phyloP scores from a whole-genome alignment of 1,140 invertebrate genomes.

The Hypsibius dujardini region DNA sequence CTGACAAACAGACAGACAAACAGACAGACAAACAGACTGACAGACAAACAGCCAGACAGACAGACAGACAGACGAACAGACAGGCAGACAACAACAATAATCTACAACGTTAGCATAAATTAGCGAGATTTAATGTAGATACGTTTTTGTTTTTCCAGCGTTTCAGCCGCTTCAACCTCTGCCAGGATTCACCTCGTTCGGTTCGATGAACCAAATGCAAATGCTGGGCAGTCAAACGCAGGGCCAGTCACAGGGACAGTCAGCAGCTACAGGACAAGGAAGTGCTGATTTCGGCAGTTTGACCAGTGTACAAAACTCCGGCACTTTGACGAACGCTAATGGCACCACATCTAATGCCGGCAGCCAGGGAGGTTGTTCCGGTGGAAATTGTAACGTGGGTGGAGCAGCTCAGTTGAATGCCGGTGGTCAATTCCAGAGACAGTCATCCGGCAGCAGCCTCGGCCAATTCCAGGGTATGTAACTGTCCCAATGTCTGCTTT shows the following conservation, averaged over 20 bases:
- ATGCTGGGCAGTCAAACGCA: neutral
- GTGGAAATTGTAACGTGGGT: slow-evolving; percentile 10
- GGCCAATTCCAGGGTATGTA: too few relatives aligned
- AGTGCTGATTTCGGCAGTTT: neutral
- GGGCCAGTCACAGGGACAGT: neutral
- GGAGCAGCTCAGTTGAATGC: slow-evolving; percentile 7
- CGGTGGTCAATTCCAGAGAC: neutral
- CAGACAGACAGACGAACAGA: too few relatives aligned
- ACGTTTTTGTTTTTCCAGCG: neutral
- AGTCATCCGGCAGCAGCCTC: neutral
- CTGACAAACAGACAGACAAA: too few relatives aligned
- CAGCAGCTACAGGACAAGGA: neutral
- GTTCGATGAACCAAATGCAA: slow-evolving; percentile 10
- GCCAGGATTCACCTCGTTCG: neutral
- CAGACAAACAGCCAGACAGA: too few relatives aligned
- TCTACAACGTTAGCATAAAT: too few relatives aligned
- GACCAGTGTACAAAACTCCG: neutral
- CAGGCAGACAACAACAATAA: too few relatives aligned
- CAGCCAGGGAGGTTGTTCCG: neutral
- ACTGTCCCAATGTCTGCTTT: too few relatives aligned
- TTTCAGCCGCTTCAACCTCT: neutral
- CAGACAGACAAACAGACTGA: too few relatives aligned
- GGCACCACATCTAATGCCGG: neutral
- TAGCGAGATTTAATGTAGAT: too few relatives aligned
- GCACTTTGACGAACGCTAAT: neutral